Evolutionary conservation across 2,888 invertebrate species (phyloP).

Genomic region (Pseudolycoriella hygida): DNA sequence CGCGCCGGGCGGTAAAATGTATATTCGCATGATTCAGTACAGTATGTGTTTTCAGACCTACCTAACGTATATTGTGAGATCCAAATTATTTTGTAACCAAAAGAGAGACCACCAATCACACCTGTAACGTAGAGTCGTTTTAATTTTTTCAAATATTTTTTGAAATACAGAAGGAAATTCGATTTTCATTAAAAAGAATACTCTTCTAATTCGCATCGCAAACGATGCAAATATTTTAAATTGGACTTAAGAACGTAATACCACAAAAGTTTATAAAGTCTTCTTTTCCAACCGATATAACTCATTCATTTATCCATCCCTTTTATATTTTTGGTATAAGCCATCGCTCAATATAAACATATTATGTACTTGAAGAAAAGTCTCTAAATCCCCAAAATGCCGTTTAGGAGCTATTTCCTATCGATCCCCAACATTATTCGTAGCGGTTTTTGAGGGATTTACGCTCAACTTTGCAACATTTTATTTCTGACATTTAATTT

Average conservation of each 20-base stretch:
- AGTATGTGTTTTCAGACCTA: too few species aligned
- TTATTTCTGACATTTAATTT: not conserved
- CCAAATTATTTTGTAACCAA: too few species aligned
- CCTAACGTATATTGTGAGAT: too few species aligned
- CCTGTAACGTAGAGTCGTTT: too few species aligned
- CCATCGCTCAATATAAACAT: too few species aligned
- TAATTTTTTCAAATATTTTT: too few species aligned
- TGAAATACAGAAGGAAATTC: too few species aligned
- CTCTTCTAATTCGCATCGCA: not conserved
- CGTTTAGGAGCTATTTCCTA: conserved; percentile 3
- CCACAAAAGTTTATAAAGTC: not conserved
- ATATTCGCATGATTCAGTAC: too few species aligned
- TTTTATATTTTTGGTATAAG: too few species aligned
- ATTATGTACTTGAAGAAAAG: not conserved
- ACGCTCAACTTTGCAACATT: not conserved
- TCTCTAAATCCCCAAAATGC: conserved; percentile 4
- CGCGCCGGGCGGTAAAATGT: too few species aligned
- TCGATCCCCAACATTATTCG: conserved; percentile 1
- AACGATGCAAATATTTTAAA: not conserved
- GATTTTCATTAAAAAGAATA: too few species aligned
- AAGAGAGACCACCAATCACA: too few species aligned
- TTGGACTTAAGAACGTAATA: not conserved
- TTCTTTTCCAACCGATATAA: not conserved
- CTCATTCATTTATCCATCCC: not conserved
- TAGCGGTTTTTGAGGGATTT: conserved; percentile 5